These are phyloP conservation scores for Psilopogon haemacephalus DNA, from an alignment of 2,113 vertebrate species.

Conservation along the genomic window DNA sequence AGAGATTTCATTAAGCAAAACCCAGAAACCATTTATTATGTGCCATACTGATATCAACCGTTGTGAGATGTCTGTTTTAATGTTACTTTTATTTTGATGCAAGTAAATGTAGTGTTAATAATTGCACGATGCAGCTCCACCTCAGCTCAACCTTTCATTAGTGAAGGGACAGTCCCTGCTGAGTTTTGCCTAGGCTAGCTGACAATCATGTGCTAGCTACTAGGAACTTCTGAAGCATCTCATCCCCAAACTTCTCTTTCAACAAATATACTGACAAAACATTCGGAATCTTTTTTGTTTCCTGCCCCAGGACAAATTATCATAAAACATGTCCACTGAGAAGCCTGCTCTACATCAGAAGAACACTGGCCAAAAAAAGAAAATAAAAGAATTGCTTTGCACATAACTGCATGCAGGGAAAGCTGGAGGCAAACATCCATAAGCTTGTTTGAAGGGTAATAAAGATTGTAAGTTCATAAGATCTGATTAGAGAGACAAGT, in stretches of 20 bases:
- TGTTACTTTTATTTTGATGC: background rate
- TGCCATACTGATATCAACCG: background rate
- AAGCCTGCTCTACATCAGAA: background rate
- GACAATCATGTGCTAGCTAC: background rate
- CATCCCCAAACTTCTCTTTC: background rate
- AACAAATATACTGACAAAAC: background rate
- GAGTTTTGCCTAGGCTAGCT: background rate
- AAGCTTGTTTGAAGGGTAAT: background rate
- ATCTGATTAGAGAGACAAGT: background rate
- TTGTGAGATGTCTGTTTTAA: background rate
- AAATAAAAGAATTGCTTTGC: background rate
- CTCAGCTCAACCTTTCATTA: background rate
- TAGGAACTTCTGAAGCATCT: background rate
- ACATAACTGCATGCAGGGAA: background rate
- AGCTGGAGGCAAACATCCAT: background rate
- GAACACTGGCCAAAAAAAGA: background rate
- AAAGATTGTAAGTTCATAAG: background rate
- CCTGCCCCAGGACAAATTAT: background rate
- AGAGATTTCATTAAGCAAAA: background rate
- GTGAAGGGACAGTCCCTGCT: background rate
- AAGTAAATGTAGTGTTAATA: background rate
- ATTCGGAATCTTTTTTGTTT: background rate
- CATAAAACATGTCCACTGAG: background rate
- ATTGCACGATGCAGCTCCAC: background rate
- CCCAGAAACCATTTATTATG: background rate